These are phyloP conservation scores for Microcaecilia unicolor DNA, from an alignment of 2,797 vertebrate species.

Conservation along the genomic window DNA sequence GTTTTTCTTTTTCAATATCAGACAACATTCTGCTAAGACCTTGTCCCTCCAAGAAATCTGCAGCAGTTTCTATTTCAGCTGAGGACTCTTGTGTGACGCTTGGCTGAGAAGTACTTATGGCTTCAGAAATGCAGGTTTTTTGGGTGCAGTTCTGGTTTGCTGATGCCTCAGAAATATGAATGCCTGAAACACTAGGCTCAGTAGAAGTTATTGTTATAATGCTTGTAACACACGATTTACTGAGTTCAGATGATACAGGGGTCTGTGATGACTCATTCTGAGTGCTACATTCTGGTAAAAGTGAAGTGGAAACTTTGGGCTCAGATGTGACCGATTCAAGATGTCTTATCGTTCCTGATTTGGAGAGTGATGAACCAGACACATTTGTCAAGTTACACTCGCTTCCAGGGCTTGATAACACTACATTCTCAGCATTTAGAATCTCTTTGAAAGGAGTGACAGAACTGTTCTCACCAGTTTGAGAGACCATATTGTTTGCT, in stretches of 20 bases:
- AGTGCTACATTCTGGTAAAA: slow-evolving; percentile 15
- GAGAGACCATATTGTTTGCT: not conserved
- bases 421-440: slow-evolving; percentile 6
- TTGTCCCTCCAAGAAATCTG: slow-evolving; percentile 46
- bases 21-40: slow-evolving; percentile 52
- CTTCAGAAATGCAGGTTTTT: slow-evolving; percentile 24
- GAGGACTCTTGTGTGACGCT: slow-evolving; percentile 31
- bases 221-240: slow-evolving; percentile 17
- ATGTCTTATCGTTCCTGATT: slow-evolving; percentile 21
- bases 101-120: slow-evolving; percentile 21
- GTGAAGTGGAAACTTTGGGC: slow-evolving; percentile 28
- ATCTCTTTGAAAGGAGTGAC: slow-evolving; percentile 25
- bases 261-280: slow-evolving; percentile 14
- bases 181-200: slow-evolving; percentile 21
- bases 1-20: slow-evolving; percentile 47
- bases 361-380: not conserved
- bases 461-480: accelerated
- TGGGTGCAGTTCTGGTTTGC: slow-evolving; percentile 17
- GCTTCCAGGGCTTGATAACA: not conserved
- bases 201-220: slow-evolving; percentile 15
- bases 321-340: not conserved
- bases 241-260: slow-evolving; percentile 17
- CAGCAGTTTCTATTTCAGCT: slow-evolving; percentile 24
- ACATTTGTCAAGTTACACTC: not conserved
- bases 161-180: slow-evolving; percentile 33